Evolutionary conservation across 1,140 invertebrate genomes (phyloP).

Genomic region (Neoseiulus cucumeris): DNA sequence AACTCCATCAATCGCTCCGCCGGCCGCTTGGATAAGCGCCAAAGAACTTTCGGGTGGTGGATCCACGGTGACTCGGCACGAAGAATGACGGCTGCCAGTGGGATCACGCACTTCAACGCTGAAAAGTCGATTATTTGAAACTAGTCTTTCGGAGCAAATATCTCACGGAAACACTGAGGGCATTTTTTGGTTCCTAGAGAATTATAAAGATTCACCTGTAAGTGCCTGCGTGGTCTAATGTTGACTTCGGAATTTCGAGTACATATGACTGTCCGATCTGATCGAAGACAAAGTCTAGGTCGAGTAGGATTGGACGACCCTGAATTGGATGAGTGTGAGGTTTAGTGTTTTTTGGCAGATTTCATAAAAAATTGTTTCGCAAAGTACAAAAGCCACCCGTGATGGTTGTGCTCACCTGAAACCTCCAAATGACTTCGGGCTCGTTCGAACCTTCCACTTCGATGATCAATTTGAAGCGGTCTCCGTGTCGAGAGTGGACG

Average conservation of each 20-base stretch:
- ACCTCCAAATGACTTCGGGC: conserved; percentile 13
- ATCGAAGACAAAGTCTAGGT: neutral
- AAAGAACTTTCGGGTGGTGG: neutral
- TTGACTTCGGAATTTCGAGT: neutral
- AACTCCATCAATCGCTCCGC: neutral
- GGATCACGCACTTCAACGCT: neutral
- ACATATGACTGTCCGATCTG: neutral
- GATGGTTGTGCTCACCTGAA: neutral
- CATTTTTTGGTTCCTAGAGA: no score
- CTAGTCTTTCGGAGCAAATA: neutral
- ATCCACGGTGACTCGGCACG: neutral
- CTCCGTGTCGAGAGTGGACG: conserved; percentile 12
- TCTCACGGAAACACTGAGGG: no score
- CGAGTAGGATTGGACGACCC: neutral
- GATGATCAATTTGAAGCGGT: conserved; percentile 11
- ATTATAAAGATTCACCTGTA: neutral
- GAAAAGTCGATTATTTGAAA: neutral
- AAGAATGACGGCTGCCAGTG: neutral
- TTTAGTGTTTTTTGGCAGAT: no score
- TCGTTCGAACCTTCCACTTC: conserved; percentile 12
- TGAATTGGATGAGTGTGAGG: neutral
- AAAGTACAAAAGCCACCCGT: no score
- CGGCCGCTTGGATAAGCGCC: neutral
- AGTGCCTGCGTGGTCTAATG: neutral
- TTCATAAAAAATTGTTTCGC: no score